These are phyloP conservation scores for Gymnodraco acuticeps DNA, from an alignment of 2,797 vertebrate species.

Conservation along the genomic window DNA sequence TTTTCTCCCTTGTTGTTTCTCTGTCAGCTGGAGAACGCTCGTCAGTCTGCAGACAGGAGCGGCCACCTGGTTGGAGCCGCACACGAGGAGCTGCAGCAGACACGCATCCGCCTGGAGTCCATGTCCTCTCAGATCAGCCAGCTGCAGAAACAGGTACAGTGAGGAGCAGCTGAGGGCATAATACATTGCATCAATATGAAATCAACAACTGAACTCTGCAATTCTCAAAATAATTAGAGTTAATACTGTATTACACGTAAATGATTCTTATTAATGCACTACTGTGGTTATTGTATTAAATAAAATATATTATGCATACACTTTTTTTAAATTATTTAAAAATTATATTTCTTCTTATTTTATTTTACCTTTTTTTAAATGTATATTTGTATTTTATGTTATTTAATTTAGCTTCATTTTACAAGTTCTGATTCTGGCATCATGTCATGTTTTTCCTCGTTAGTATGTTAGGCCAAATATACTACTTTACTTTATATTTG, in stretches of 20 bases:
- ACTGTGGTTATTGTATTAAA: no score
- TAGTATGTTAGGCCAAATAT: neutral
- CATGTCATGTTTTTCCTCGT: neutral
- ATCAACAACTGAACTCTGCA: no score
- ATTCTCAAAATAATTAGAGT: no score
- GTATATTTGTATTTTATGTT: no score
- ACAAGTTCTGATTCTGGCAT: neutral
- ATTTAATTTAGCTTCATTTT: no score
- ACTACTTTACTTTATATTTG: no score
- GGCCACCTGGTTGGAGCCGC: slow-evolving; percentile 92
- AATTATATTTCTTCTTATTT: no score
- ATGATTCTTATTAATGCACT: no score
- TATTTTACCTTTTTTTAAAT: no score
- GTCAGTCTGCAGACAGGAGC: slow-evolving; percentile 94
- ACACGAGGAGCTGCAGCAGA: slow-evolving; percentile 96
- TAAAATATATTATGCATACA: no score
- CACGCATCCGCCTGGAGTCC: slow-evolving; percentile 90
- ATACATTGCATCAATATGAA: neutral
- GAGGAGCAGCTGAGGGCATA: neutral
- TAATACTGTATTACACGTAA: no score
- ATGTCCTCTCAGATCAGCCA: slow-evolving; percentile 92
- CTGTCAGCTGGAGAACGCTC: slow-evolving; percentile 92
- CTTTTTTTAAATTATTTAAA: no score
- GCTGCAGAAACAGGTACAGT: slow-evolving; percentile 96
- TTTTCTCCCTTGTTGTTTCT: neutral